phyloP scores from a whole-genome alignment of 2,888 invertebrate species.

The Ennomos quercinarius region DNA sequence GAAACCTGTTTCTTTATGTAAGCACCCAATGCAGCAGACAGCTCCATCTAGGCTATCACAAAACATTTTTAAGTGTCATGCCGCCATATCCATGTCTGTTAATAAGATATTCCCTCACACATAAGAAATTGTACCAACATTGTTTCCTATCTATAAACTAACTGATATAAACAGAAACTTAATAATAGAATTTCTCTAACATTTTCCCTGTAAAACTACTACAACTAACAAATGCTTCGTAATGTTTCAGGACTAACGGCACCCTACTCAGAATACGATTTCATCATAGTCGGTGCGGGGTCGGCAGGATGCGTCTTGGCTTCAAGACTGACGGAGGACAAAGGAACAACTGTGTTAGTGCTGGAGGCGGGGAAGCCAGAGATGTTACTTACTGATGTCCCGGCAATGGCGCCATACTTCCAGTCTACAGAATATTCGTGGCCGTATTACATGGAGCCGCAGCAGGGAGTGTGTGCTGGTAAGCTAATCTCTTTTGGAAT shows the following conservation, averaged over 20 bases:
- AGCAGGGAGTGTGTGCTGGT: conserved; percentile 86
- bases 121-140: too few relatives aligned
- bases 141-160: too few relatives aligned
- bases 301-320: conserved; percentile 85
- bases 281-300: conserved; percentile 84
- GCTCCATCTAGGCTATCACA: too few relatives aligned
- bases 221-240: background rate
- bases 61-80: too few relatives aligned
- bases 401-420: conserved; percentile 83
- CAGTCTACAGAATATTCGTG: conserved; percentile 88
- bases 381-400: conserved; percentile 83
- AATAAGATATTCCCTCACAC: too few relatives aligned
- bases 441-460: conserved; percentile 89
- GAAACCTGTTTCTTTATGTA: too few relatives aligned
- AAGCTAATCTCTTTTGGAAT: conserved; percentile 13
- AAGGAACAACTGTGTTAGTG: conserved; percentile 68
- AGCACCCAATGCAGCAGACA: too few relatives aligned
- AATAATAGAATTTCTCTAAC: too few relatives aligned
- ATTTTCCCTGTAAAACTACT: too few relatives aligned
- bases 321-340: conserved; percentile 74
- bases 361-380: conserved; percentile 75
- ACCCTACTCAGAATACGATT: conserved; percentile 80
- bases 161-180: too few relatives aligned
- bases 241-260: conserved; percentile 52
- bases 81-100: too few relatives aligned